Evolutionary conservation across 2,797 vertebrate species (phyloP).

Genomic region (Yasuhikotakia modesta): DNA sequence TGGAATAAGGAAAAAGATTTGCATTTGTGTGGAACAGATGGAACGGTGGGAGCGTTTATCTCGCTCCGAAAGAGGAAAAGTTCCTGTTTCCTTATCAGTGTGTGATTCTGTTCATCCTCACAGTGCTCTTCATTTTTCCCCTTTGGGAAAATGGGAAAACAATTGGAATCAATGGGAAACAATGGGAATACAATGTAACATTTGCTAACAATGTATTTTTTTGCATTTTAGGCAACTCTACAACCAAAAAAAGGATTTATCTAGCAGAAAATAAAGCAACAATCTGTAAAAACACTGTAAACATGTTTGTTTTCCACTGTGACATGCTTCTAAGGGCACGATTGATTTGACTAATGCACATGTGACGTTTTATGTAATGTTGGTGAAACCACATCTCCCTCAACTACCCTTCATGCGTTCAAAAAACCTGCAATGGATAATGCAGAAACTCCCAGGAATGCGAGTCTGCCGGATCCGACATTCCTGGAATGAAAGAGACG

Average conservation of each 20-base stretch:
- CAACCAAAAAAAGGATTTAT: no score
- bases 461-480: constrained; percentile 16
- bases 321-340: neutral
- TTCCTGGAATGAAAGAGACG: constrained; percentile 37
- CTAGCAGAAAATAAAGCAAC: no score
- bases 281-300: no score
- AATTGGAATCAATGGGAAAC: no score
- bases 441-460: constrained; percentile 31
- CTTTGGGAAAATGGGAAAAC: neutral
- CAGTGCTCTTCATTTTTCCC: neutral
- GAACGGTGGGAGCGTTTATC: constrained; percentile 33
- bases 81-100: constrained; percentile 2
- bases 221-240: no score
- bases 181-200: no score
- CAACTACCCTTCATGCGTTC: neutral
- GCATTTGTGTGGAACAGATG: constrained; percentile 40
- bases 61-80: constrained; percentile 13
- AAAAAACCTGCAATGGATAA: constrained; percentile 33
- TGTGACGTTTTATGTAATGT: neutral
- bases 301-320: no score
- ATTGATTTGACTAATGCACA: neutral
- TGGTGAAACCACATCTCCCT: neutral
- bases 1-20: constrained; percentile 14
- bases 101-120: constrained; percentile 41
- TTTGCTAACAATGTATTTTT: neutral